Percentiles rank a stretch among this genome's conserved stretches.
Conservation (phyloP, 1,140 invertebrate genomes). For the Drosophila kepulauana region DNA sequence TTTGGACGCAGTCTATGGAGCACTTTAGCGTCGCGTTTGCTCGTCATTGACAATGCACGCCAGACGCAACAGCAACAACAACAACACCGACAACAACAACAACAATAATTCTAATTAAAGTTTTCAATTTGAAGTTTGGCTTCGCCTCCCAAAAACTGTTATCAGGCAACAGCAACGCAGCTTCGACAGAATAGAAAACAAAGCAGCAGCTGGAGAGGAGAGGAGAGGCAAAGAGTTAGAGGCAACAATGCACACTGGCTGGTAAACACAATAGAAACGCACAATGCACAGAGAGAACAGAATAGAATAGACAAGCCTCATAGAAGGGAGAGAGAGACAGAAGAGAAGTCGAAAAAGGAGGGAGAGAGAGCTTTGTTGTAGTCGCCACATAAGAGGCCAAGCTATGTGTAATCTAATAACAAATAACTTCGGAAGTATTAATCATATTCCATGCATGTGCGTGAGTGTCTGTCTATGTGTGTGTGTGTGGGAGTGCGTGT, state of each 20-base stretch:
- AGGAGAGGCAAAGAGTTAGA: not conserved
- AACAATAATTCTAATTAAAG: conserved; percentile 83
- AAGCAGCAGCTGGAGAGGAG: conserved; percentile 26
- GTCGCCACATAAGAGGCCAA: conserved; percentile 9
- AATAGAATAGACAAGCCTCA: not conserved
- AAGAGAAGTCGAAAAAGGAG: too few relatives aligned
- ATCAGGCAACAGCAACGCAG: conserved; percentile 46
- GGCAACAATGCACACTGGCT: conserved; percentile 62
- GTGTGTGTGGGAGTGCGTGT: conserved; percentile 45
- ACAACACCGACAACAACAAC: conserved; percentile 51
- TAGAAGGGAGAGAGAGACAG: not conserved
- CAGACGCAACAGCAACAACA: conserved; percentile 35
- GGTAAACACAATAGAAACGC: conserved; percentile 69
- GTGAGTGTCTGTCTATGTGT: conserved; percentile 15
- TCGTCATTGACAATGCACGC: conserved; percentile 69
- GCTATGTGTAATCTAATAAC: conserved; percentile 77
- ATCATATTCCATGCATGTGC: conserved; percentile 66
- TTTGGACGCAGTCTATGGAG: conserved; percentile 46
- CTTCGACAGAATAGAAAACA: conserved; percentile 53
- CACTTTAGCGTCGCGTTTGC: conserved; percentile 56
- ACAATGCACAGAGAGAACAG: conserved; percentile 41
- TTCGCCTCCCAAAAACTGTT: conserved; percentile 42
- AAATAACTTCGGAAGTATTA: conserved; percentile 83
- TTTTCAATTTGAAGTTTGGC: conserved; percentile 82
- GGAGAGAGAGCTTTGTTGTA: not conserved